phyloP scores from a whole-genome alignment of 2,797 vertebrate species.

The Acomys russatus region DNA sequence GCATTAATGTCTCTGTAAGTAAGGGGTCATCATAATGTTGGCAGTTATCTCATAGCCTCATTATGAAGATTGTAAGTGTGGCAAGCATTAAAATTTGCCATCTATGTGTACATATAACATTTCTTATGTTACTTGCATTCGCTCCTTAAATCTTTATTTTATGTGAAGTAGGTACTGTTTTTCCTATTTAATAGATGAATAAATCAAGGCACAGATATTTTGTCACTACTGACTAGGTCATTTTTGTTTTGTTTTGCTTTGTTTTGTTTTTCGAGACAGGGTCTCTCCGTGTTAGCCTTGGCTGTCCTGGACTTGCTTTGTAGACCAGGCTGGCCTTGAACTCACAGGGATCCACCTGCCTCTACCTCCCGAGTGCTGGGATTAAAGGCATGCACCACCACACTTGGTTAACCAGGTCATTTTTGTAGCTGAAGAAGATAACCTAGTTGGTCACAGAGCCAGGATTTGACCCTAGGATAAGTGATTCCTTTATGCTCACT shows the following conservation, averaged over 20 bases:
- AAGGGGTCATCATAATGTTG: slow-evolving; percentile 24
- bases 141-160: slow-evolving; percentile 56
- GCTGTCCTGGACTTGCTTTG: too few species aligned
- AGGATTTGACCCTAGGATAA: slow-evolving; percentile 17
- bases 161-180: slow-evolving; percentile 20
- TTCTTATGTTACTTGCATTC: slow-evolving; percentile 60
- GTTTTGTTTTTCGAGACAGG: too few species aligned
- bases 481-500: slow-evolving; percentile 7
- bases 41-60: not conserved
- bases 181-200: slow-evolving; percentile 12
- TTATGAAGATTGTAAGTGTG: slow-evolving; percentile 35
- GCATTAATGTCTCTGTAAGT: slow-evolving; percentile 43
- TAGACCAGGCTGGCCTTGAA: too few species aligned
- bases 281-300: too few species aligned
- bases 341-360: too few species aligned
- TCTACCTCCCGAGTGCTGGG: too few species aligned
- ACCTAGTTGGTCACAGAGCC: slow-evolving; percentile 8
- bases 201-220: slow-evolving; percentile 28
- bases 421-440: slow-evolving; percentile 15
- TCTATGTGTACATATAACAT: slow-evolving; percentile 3
- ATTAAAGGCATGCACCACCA: too few species aligned
- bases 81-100: slow-evolving; percentile 35
- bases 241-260: not conserved
- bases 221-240: not conserved
- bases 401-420: not conserved